Conservation (phyloP, 2,888 invertebrate species). For the Amorpha juglandis region DNA sequence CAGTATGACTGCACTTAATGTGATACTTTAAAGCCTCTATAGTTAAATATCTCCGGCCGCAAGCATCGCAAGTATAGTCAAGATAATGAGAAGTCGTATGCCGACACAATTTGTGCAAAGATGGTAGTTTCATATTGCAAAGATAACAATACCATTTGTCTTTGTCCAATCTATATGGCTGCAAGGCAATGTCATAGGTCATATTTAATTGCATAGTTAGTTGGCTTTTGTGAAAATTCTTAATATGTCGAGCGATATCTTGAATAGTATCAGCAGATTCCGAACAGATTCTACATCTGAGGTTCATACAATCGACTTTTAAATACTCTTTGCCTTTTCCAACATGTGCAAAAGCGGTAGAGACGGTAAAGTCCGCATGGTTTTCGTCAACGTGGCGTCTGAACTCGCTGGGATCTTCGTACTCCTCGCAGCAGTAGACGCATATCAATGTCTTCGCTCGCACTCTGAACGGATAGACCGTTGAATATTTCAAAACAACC, state of each 20-base stretch:
- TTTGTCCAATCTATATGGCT: constrained; percentile 64
- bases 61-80: constrained; percentile 68
- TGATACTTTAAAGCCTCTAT: constrained; percentile 69
- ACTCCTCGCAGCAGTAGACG: constrained; percentile 73
- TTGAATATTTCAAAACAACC: constrained; percentile 69
- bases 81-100: constrained; percentile 70
- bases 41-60: constrained; percentile 65
- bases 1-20: constrained; percentile 61
- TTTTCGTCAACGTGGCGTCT: constrained; percentile 60
- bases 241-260: constrained; percentile 60
- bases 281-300: constrained; percentile 63
- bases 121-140: constrained; percentile 62
- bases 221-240: constrained; percentile 50
- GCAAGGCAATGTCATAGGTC: constrained; percentile 60
- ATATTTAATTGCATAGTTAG: constrained; percentile 50
- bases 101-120: constrained; percentile 61
- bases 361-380: constrained; percentile 59
- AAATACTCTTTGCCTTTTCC: constrained; percentile 59
- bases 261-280: constrained; percentile 53
- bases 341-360: constrained; percentile 69
- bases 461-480: constrained; percentile 73
- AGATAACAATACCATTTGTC: constrained; percentile 63
- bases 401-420: constrained; percentile 59
- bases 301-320: constrained; percentile 67
- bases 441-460: constrained; percentile 63